Evolutionary conservation across 1,140 invertebrate species (phyloP).

Genomic region (Reticulitermes speratus): DNA sequence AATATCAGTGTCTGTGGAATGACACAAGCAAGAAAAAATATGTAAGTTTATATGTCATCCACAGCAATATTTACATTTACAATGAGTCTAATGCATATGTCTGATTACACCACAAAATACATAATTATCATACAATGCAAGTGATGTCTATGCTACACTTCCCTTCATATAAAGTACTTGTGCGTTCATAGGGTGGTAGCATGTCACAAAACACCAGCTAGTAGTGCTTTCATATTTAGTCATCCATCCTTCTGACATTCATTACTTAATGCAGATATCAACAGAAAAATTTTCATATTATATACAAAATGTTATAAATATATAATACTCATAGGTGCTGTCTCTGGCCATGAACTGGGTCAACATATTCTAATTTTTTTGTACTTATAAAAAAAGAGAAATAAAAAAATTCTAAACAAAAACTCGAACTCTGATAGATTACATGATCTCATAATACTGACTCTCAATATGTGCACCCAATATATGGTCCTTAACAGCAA

Average conservation of each 20-base stretch:
- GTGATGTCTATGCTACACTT: neutral
- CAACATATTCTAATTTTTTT: neutral
- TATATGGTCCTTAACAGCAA: neutral
- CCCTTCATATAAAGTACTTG: slow-evolving; percentile 11
- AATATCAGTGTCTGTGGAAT: neutral
- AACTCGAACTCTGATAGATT: neutral
- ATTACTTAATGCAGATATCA: neutral
- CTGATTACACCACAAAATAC: slow-evolving; percentile 8
- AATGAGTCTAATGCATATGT: neutral
- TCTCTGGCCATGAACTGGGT: neutral
- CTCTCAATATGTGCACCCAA: neutral
- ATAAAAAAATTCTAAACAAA: neutral
- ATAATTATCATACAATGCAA: neutral
- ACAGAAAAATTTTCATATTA: neutral
- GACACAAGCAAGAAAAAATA: neutral
- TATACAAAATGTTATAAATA: neutral
- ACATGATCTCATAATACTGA: neutral
- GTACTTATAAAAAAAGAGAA: neutral
- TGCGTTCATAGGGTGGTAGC: neutral
- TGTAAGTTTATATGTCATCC: neutral
- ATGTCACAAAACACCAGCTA: neutral
- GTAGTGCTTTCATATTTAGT: neutral
- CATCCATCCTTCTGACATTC: neutral
- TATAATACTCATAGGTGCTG: neutral
- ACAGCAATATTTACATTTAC: slow-evolving; percentile 1